Base-by-base conservation (phyloP, 2,888 invertebrate genomes). In the Drosophila barbarae region DNA sequence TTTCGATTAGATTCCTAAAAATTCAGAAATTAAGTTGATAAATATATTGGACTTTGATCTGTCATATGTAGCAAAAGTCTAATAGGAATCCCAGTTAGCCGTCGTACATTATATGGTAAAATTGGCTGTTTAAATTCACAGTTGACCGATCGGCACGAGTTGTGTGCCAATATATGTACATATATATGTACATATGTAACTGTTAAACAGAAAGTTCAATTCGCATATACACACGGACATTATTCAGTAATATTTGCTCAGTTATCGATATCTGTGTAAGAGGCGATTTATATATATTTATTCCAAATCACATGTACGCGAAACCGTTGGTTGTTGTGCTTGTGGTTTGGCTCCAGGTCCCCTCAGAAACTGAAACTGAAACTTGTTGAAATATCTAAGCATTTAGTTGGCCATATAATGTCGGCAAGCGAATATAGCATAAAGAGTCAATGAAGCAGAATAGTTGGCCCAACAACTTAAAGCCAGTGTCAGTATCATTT, bases 361-460 rank as follows among this genome's bases (percentile, higher is more conserved):
- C 23, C 41, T 23, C 9, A 12, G 6, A 38, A 55, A 2, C 4
- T 34, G 32, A 39, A 44, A 56, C 38, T 23, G 36, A 38, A 50
- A 50, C 51, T 57, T 47, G 69, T 73, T 72, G 73, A 73, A 73
- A 73, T 78, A 78, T 71, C 28, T 64, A 35, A 50, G 35, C 51
- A 75, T 71, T 80, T 75, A 75, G 75, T 63, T 30, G 46, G 51
- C 61, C 56, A 74, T 77, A 69, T 69, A 74, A 65, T 69, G 49
- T 49, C 52, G 30, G 42, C 46, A 15, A 65, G 21, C 54, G 39
- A 60, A 55, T 23, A 39, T 47, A 51, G 6, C 42, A n/a, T 15
- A 35, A 52, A 58, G 41, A 63, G 9, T 56, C 32, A 28, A 39
- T 36, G 15, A 23, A 34, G 21, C 10, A n/a, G n/a, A 49, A 21